phyloP scores from a whole-genome alignment of 2,888 invertebrate genomes.

The Diplazon laetatorius region DNA sequence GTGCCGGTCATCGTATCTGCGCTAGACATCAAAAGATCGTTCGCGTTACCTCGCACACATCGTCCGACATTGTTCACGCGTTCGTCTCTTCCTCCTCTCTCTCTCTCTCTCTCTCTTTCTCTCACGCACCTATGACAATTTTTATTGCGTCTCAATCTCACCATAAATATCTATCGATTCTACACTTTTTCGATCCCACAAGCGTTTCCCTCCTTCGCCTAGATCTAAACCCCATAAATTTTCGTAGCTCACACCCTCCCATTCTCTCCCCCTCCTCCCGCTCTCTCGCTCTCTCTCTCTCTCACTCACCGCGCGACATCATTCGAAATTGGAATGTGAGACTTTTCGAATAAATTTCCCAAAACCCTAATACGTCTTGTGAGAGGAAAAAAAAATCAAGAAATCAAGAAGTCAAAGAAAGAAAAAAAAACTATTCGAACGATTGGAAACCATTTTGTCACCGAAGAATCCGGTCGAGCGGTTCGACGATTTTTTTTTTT shows the following conservation, averaged over 20 bases:
- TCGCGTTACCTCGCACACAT: slow-evolving; percentile 65
- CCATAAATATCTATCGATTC: slow-evolving; percentile 24
- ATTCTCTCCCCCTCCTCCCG: no score
- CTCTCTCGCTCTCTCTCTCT: no score
- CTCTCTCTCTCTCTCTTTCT: slow-evolving; percentile 51
- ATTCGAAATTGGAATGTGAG: no score
- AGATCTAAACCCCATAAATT: not conserved
- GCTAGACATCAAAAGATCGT: slow-evolving; percentile 78
- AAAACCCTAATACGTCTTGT: no score
- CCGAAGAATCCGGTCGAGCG: not conserved
- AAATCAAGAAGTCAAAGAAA: no score
- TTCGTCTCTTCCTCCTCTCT: slow-evolving; percentile 14
- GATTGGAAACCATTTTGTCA: not conserved
- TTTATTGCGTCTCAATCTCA: slow-evolving; percentile 14
- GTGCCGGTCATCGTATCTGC: slow-evolving; percentile 78
- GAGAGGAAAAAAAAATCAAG: not conserved
- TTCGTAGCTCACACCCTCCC: not conserved
- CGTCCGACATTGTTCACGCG: slow-evolving; percentile 46
- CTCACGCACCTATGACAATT: slow-evolving; percentile 49
- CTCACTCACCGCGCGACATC: no score
- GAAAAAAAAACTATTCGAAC: not conserved
- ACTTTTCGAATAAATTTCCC: no score
- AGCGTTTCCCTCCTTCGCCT: slow-evolving; percentile 53
- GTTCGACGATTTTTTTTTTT: no score
- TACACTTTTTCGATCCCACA: no score